Percentiles rank a stretch among this genome's conserved stretches.
phyloP scores from a whole-genome alignment of 2,797 vertebrate species.

The Mico argentatus region DNA sequence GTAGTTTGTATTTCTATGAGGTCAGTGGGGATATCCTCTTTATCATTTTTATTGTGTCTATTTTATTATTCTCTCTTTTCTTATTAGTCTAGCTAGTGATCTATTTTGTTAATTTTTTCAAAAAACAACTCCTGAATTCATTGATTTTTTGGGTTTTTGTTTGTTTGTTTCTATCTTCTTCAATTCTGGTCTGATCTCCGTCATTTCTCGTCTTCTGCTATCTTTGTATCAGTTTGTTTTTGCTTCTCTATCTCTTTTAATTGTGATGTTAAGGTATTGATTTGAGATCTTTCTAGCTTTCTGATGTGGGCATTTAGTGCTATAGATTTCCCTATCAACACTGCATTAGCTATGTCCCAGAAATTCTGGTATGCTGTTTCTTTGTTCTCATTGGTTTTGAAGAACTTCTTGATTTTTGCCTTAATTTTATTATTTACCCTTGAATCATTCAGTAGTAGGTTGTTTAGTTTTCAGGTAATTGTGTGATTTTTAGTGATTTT shows the following conservation, averaged over 20 bases:
- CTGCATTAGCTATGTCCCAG: background rate
- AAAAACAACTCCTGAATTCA: background rate
- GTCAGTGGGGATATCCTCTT: background rate
- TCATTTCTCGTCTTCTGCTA: background rate
- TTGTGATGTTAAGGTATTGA: background rate
- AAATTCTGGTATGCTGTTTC: background rate
- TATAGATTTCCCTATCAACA: background rate
- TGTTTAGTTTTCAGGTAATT: background rate
- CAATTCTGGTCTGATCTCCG: background rate
- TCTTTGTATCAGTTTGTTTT: background rate
- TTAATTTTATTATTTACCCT: background rate
- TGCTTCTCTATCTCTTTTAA: background rate
- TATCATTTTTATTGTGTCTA: background rate
- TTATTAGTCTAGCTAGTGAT: background rate
- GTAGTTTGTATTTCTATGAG: background rate
- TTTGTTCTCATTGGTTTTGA: background rate
- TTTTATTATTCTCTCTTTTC: background rate
- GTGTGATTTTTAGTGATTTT: background rate
- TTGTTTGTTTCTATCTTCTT: background rate
- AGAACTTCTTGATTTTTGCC: background rate
- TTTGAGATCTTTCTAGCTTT: no score
- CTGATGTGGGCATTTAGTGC: background rate
- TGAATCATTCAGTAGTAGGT: background rate
- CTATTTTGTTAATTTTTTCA: background rate
- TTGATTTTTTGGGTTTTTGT: background rate